These are phyloP conservation scores for Nothobranchius kuhntae DNA, from an alignment of 2,113 vertebrate genomes.

Conservation along the genomic window DNA sequence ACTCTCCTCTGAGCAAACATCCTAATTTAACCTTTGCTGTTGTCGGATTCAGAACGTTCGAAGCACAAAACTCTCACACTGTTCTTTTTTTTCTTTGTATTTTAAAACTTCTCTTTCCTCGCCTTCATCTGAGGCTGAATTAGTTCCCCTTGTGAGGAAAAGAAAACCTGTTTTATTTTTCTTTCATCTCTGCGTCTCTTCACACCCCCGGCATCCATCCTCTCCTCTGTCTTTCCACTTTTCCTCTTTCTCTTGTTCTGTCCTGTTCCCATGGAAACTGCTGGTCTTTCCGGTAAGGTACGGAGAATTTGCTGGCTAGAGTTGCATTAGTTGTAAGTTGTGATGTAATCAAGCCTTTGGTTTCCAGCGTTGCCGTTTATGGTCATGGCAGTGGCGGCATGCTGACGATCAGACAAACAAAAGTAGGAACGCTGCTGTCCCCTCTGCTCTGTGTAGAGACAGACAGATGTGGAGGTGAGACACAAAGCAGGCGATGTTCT, in stretches of 20 bases:
- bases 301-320: slow-evolving; percentile 54
- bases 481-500: neutral
- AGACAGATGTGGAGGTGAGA: neutral
- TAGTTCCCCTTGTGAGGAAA: slow-evolving; percentile 20
- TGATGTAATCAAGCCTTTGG: slow-evolving; percentile 65
- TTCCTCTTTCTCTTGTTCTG: slow-evolving; percentile 44
- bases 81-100: slow-evolving; percentile 2
- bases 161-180: slow-evolving; percentile 11
- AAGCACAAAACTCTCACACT: neutral
- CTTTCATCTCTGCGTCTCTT: slow-evolving; percentile 14
- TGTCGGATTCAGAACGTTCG: neutral
- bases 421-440: slow-evolving; percentile 24
- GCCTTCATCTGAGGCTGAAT: slow-evolving; percentile 25
- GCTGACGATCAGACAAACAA: slow-evolving; percentile 30
- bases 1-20: slow-evolving; percentile 25
- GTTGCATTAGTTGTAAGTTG: slow-evolving; percentile 55
- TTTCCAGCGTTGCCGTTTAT: slow-evolving; percentile 61
- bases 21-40: slow-evolving; percentile 49
- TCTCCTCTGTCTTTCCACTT: slow-evolving; percentile 34
- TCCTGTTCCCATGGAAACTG: slow-evolving; percentile 78
- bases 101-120: slow-evolving; percentile 26
- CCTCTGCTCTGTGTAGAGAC: neutral
- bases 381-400: slow-evolving; percentile 49
- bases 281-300: slow-evolving; percentile 67
- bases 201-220: slow-evolving; percentile 42